These are phyloP conservation scores for Dryadula phaetusa DNA, from an alignment of 2,888 invertebrate genomes.

Conservation along the genomic window DNA sequence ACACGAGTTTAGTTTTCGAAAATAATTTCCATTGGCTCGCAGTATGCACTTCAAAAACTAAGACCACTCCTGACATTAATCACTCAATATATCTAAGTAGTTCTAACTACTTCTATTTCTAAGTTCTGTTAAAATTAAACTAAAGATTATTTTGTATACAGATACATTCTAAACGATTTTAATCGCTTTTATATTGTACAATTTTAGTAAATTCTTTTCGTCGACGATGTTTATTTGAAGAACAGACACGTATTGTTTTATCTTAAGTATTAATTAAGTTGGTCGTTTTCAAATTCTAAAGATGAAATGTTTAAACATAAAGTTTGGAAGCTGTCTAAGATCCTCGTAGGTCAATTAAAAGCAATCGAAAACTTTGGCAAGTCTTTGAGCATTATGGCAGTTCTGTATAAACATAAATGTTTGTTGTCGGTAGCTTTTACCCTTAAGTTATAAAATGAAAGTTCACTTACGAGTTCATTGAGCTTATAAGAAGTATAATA, in stretches of 20 bases:
- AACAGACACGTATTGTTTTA: not conserved
- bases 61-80: conserved; percentile 6
- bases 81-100: not conserved
- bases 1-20: conserved; percentile 6
- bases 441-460: not conserved
- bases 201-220: not conserved
- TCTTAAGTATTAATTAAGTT: conserved; percentile 12
- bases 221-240: not conserved
- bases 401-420: conserved; percentile 15
- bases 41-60: not conserved
- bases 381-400: conserved; percentile 16
- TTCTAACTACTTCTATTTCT: not conserved
- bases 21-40: not conserved
- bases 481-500: conserved; percentile 10
- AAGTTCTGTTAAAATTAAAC: not conserved
- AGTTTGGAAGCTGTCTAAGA: conserved; percentile 14
- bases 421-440: conserved; percentile 12
- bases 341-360: conserved; percentile 21
- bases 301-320: conserved; percentile 9
- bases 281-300: conserved; percentile 13
- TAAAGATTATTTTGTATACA: not conserved
- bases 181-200: too few species aligned
- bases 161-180: too few species aligned
- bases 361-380: conserved; percentile 17
- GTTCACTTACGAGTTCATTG: not conserved